Conservation (phyloP, 2,888 invertebrate species). For the Octonoba sinensis region DNA sequence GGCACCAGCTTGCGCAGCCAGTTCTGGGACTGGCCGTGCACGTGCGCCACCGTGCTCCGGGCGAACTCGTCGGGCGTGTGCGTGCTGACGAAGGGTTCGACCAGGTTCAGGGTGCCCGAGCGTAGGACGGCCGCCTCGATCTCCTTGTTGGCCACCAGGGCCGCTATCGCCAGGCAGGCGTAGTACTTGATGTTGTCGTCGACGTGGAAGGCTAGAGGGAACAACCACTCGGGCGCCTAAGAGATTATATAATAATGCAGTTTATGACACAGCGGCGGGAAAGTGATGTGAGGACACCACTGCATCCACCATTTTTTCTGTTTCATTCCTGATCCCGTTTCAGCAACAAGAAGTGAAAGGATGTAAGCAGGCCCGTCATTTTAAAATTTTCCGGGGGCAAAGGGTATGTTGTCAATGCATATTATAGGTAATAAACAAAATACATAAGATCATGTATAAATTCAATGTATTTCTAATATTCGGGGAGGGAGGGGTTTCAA, state of each 20-base stretch:
- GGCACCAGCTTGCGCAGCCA: constrained; percentile 95
- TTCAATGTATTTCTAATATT: no score
- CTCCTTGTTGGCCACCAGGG: constrained; percentile 96
- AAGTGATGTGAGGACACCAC: not conserved
- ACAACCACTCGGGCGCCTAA: constrained; percentile 88
- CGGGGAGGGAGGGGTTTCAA: no score
- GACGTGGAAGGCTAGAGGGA: constrained; percentile 94
- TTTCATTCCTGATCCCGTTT: no score
- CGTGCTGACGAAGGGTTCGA: constrained; percentile 94
- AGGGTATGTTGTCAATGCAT: no score
- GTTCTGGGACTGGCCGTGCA: constrained; percentile 94
- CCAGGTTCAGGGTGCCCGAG: constrained; percentile 94
- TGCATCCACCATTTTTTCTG: no score
- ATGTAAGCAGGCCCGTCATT: no score
- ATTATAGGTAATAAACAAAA: no score
- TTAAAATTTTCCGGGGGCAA: no score
- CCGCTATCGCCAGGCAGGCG: constrained; percentile 96
- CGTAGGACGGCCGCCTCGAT: constrained; percentile 95
- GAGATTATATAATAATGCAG: not conserved
- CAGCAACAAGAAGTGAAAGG: no score
- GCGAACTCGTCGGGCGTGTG: constrained; percentile 97
- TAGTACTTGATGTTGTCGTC: constrained; percentile 98
- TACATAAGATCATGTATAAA: no score
- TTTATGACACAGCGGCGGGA: no score
- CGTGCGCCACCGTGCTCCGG: constrained; percentile 88